A percentile compares a stretch with the other conserved stretches of the same genome.
These are phyloP conservation scores for Poecile atricapillus DNA, from an alignment of 2,113 vertebrate genomes.

Conservation along the genomic window DNA sequence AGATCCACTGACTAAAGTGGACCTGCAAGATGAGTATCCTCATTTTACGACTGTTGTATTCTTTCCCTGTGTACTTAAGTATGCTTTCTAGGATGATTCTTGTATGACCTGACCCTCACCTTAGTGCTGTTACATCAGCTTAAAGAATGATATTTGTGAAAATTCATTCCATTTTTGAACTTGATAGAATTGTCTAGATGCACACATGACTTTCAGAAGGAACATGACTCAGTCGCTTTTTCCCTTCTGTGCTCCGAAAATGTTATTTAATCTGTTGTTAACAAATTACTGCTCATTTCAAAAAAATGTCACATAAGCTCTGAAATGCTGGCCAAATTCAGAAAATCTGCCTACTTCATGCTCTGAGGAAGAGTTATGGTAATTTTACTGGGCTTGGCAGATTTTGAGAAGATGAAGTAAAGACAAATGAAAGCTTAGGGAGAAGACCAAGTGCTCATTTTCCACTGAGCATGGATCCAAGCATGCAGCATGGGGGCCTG, in stretches of 20 bases:
- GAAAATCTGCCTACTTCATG: background rate
- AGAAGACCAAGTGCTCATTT: background rate
- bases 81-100: background rate
- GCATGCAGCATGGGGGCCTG: background rate
- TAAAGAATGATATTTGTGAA: background rate
- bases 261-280: background rate
- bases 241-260: background rate
- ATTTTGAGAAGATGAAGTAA: background rate
- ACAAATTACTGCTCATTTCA: background rate
- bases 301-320: background rate
- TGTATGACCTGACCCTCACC: background rate
- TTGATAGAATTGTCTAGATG: background rate
- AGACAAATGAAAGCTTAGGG: background rate
- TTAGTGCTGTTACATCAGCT: background rate
- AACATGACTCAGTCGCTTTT: background rate
- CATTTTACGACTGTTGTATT: background rate
- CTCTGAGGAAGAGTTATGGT: background rate
- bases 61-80: background rate
- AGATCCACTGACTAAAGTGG: background rate
- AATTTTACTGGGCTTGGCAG: background rate
- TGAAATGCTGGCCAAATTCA: background rate
- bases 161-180: background rate
- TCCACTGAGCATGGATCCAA: background rate
- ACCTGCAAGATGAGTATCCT: background rate
- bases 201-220: fast-evolving